Evolutionary conservation across 2,113 vertebrate genomes (phyloP).

Genomic region (Conger conger): DNA sequence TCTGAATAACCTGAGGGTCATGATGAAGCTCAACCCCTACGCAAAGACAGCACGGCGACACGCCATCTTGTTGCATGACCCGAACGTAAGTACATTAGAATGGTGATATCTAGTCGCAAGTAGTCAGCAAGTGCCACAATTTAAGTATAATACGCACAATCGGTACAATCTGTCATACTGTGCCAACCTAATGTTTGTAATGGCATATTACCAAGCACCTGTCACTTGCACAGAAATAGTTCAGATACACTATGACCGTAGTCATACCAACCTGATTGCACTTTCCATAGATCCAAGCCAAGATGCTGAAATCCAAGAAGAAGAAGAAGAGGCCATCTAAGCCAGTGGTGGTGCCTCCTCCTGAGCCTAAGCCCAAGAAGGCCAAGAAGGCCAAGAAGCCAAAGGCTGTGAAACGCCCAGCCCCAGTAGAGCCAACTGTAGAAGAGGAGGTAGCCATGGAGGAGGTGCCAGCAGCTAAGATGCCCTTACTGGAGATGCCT

Average conservation of each 20-base stretch:
- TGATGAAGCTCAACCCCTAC: constrained; percentile 95
- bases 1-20: constrained; percentile 92
- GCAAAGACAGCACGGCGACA: constrained; percentile 89
- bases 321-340: constrained; percentile 40
- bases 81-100: constrained; percentile 67
- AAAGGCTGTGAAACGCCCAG: constrained; percentile 25
- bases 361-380: constrained; percentile 48
- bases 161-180: not conserved
- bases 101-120: not conserved
- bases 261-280: not conserved
- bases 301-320: constrained; percentile 74
- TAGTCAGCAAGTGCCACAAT: not conserved
- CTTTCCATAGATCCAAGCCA: constrained; percentile 67
- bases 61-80: constrained; percentile 87
- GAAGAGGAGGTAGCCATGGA: constrained; percentile 32
- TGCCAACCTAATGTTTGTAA: not conserved
- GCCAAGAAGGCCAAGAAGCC: constrained; percentile 37
- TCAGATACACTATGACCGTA: not conserved
- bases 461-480: not conserved
- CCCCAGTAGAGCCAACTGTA: constrained; percentile 36
- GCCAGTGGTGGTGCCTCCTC: not conserved
- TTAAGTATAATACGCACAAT: not conserved
- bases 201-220: not conserved
- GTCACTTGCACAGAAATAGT: not conserved
- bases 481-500: not conserved